Percentiles rank a stretch among this genome's conserved stretches.
phyloP scores from a whole-genome alignment of 2,113 vertebrate genomes.

The Tetrao urogallus region DNA sequence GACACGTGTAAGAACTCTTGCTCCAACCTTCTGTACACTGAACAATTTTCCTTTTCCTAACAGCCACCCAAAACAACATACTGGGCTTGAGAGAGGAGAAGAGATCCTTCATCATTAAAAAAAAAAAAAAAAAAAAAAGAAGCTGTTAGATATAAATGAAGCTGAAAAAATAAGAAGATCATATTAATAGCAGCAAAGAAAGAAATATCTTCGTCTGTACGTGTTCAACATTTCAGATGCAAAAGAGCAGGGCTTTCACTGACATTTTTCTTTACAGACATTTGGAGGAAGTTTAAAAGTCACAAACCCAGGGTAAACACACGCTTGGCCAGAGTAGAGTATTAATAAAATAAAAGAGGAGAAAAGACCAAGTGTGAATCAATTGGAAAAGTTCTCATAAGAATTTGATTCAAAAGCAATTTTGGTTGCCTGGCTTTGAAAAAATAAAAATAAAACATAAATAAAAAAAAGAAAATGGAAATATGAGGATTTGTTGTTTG shows the following conservation, averaged over 20 bases:
- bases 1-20: not conserved
- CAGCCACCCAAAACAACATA: not conserved
- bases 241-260: not conserved
- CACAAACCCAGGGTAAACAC: slow-evolving; percentile 22
- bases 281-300: slow-evolving; percentile 31
- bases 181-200: slow-evolving; percentile 20
- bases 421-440: not conserved
- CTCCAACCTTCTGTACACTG: not conserved
- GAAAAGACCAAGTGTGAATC: slow-evolving; percentile 7
- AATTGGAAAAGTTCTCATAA: not conserved
- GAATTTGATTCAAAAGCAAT: slow-evolving; percentile 10
- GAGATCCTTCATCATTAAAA: slow-evolving; percentile 17
- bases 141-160: slow-evolving; percentile 26
- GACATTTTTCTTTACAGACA: slow-evolving; percentile 27
- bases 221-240: not conserved
- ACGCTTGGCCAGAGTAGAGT: not conserved
- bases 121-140: not conserved
- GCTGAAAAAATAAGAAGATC: not conserved
- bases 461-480: not conserved
- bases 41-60: not conserved
- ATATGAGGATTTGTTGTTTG: not conserved
- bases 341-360: slow-evolving; percentile 7
- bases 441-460: not conserved
- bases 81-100: slow-evolving; percentile 39
- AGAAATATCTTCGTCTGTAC: slow-evolving; percentile 14